Percentiles rank a stretch among this genome's conserved stretches.
phyloP scores from a whole-genome alignment of 53 echinoderm and acorn worm species.

The Arbacia lixula region DNA sequence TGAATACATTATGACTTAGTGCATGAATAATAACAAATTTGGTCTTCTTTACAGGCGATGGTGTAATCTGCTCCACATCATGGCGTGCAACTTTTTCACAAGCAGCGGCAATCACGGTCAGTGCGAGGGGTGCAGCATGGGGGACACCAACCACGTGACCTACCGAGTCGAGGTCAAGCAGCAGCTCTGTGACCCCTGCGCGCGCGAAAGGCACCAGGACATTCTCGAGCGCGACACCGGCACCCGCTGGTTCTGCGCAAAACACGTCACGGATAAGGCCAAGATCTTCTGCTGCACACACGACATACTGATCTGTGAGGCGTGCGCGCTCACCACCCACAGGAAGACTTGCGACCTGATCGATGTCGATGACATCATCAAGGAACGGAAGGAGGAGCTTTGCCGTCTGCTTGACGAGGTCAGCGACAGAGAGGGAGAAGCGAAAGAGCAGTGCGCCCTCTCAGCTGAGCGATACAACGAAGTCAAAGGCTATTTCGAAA shows the following conservation, averaged over 20 bases:
- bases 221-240: background rate
- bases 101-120: no score
- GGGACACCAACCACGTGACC: slow-evolving; percentile 2
- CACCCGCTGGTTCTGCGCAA: slow-evolving; percentile 25
- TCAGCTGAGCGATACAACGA: background rate
- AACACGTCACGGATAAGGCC: slow-evolving; percentile 21
- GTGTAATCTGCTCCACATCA: no score
- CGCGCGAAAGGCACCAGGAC: background rate
- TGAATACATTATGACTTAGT: no score
- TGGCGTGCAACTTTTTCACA: no score
- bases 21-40: no score
- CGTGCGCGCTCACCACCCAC: slow-evolving; percentile 33
- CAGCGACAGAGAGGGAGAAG: background rate
- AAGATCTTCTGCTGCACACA: slow-evolving; percentile 36
- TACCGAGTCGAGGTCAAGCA: slow-evolving; percentile 31
- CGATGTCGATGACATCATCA: slow-evolving; percentile 10
- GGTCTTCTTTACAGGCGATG: no score
- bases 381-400: slow-evolving; percentile 5
- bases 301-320: slow-evolving; percentile 14
- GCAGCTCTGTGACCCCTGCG: slow-evolving; percentile 35
- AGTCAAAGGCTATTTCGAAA: background rate
- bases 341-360: slow-evolving; percentile 7
- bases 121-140: slow-evolving; percentile 21
- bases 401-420: background rate
- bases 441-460: background rate